phyloP scores from a whole-genome alignment of 2,797 vertebrate genomes.

The Cyprinella venusta region DNA sequence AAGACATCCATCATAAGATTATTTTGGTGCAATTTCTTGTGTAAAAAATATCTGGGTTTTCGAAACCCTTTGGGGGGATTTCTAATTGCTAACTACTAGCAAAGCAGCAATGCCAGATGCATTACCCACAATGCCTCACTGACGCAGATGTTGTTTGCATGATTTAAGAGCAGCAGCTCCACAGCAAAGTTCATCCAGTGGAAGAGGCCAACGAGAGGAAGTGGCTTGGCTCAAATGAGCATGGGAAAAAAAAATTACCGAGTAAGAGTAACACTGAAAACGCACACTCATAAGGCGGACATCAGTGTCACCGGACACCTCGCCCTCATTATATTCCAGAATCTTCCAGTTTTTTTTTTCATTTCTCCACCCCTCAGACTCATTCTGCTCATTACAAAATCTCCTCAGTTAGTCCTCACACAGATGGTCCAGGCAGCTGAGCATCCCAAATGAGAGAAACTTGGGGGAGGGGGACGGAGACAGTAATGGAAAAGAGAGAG shows the following conservation, averaged over 20 bases:
- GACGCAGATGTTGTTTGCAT: conserved; percentile 50
- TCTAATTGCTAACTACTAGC: conserved; percentile 27
- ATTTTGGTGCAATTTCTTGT: not conserved
- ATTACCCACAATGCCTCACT: conserved; percentile 52
- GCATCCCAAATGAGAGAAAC: conserved; percentile 67
- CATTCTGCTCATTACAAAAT: conserved; percentile 53
- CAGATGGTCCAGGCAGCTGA: conserved; percentile 84
- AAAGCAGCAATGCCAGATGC: conserved; percentile 26
- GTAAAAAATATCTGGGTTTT: conserved; percentile 10
- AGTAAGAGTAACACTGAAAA: conserved; percentile 47
- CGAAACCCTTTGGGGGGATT: conserved; percentile 5
- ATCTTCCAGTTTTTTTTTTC: conserved; percentile 52
- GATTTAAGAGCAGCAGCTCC: conserved; percentile 27
- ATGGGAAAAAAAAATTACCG: conserved; percentile 68
- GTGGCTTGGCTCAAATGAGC: conserved; percentile 68
- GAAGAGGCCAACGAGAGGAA: conserved; percentile 65
- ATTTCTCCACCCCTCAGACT: conserved; percentile 61
- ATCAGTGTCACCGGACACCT: conserved; percentile 15
- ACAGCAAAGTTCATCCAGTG: conserved; percentile 23
- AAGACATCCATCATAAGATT: not conserved
- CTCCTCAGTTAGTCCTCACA: conserved; percentile 76
- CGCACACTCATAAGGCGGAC: not conserved
- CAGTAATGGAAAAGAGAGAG: conserved; percentile 33
- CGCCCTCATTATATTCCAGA: conserved; percentile 22
- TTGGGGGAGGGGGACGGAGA: conserved; percentile 53